Conservation (phyloP, 2,888 invertebrate species). For the Patella pellucida region DNA sequence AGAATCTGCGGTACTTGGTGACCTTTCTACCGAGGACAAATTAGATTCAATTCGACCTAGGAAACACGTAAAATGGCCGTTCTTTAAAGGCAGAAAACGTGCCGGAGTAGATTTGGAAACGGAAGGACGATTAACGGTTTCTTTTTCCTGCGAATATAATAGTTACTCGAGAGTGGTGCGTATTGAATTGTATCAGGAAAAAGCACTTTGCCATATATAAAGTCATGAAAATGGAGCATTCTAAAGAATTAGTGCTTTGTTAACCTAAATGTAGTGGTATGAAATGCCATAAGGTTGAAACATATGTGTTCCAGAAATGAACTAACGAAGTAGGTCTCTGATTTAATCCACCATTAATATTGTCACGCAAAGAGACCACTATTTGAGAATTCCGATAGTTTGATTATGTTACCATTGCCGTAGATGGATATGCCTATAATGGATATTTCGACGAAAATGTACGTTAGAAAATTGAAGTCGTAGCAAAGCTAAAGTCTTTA, state of each 20-base stretch:
- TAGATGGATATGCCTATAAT: too few species aligned
- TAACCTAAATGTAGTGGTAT: neutral
- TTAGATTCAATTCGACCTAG: neutral
- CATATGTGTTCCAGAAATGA: neutral
- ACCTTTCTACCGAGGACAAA: slow-evolving; percentile 9
- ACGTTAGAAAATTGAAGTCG: too few species aligned
- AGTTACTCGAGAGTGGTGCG: neutral
- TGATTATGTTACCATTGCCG: too few species aligned
- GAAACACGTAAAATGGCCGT: slow-evolving; percentile 1
- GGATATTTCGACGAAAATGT: too few species aligned
- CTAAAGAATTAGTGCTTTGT: neutral
- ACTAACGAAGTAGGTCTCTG: slow-evolving; percentile 7
- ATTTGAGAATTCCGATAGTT: too few species aligned
- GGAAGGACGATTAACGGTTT: slow-evolving; percentile 4
- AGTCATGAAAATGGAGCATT: neutral
- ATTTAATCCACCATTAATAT: neutral
- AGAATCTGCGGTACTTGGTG: neutral
- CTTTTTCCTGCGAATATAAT: neutral
- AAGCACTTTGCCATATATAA: neutral
- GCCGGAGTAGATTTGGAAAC: neutral
- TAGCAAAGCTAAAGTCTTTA: too few species aligned
- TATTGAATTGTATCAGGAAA: neutral
- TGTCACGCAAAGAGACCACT: neutral
- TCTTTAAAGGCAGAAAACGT: neutral
- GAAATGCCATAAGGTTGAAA: neutral